Conservation (phyloP, 2,888 invertebrate genomes). For the Macaria notata region DNA sequence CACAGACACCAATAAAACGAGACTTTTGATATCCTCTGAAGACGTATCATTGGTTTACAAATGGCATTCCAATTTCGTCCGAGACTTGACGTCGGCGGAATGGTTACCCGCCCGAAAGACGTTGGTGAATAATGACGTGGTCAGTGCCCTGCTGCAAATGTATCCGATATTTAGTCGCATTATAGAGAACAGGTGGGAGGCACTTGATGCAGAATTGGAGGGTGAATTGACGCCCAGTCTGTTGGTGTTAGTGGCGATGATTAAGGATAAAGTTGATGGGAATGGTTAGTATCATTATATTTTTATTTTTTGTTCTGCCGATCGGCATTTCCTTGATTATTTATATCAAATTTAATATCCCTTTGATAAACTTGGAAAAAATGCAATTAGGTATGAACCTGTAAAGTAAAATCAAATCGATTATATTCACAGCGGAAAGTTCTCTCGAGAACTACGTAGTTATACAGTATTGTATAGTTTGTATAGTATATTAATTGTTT, state of each 20-base stretch:
- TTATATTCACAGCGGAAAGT: too few relatives aligned
- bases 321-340: background rate
- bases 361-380: background rate
- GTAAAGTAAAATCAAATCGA: too few relatives aligned
- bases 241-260: conserved; percentile 79
- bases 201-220: conserved; percentile 80
- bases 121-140: conserved; percentile 64
- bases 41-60: conserved; percentile 83
- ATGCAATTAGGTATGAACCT: background rate
- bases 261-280: conserved; percentile 74
- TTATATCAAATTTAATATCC: background rate
- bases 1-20: conserved; percentile 46
- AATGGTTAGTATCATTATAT: conserved; percentile 49
- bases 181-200: conserved; percentile 74
- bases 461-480: too few relatives aligned
- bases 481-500: too few relatives aligned
- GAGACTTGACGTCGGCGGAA: conserved; percentile 80
- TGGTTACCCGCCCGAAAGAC: conserved; percentile 81
- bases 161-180: conserved; percentile 82
- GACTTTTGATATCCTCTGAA: conserved; percentile 68
- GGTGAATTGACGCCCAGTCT: conserved; percentile 80
- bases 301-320: background rate
- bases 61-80: conserved; percentile 83
- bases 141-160: conserved; percentile 79
- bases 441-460: too few relatives aligned